Evolutionary conservation across 2,888 invertebrate species (phyloP), one percentile per base, ranked within the genome.

Genomic region (Acanthopleura granulata): DNA sequence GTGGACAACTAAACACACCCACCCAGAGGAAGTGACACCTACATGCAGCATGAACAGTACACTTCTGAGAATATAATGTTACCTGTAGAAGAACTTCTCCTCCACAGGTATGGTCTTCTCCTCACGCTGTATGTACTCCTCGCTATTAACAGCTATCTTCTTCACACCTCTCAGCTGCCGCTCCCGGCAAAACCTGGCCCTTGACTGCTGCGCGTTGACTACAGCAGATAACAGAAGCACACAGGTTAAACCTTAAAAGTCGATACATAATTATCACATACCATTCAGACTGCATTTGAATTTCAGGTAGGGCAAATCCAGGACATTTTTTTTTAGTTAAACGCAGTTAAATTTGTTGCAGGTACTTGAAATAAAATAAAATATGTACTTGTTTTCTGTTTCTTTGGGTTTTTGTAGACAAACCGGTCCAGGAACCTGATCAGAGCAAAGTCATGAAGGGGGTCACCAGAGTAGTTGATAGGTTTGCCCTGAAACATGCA

Each of bases 361-460:
- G n/a, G n/a, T n/a, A n/a, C n/a, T n/a, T n/a, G n/a, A n/a, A n/a
- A n/a, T n/a, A 9, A 40, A 9, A 40, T 40, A 9, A 40, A 40
- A 40, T 40, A 40, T 81, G 82, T 78, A 83, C 84, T 78, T 49
- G 75, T 70, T 27, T 82, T 81, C 62, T 77, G 77, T 76, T 90
- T 91, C 85, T 93, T 93, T 9, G 93, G 92, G 92, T 99, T 99
- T 89, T 97, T 96, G 90, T 96, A 98, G 15, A 96, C 96, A 90
- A 98, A 99, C 66, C 98, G 93, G 87, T 99, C 98, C 70, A 99
- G 92, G 90, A 99, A 99, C 72, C 96, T 93, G 72, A 96, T 94
- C 51, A 97, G 92, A 0, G 95, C 95, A 89, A 98, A 97, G 91
- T 99, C 99, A 84, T 95, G 94, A 1, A 99, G 91, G 0, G 99